Base-by-base conservation (phyloP, 2,113 vertebrate species). In the Hassar affinis region DNA sequence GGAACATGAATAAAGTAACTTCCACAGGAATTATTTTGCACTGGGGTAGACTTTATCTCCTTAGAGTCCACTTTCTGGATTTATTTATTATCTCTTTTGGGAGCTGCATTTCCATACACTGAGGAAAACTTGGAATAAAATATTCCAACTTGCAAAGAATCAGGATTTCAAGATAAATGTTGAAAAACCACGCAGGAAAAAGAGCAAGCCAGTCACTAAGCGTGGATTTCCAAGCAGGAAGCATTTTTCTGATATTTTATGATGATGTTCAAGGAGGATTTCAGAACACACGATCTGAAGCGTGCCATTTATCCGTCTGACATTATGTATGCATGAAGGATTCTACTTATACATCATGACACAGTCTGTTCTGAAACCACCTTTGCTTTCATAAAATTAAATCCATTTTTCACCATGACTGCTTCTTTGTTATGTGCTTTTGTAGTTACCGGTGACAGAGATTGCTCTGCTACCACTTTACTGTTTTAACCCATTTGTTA, bases 51-150 rank as follows among this genome's bases (percentile, higher is more conserved):
- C 57, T 45, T 89, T 78, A 52, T 42, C 83, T 59, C 72, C 64
- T 85, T 80, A 59, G 52, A 49, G 66, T 54, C 35, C 51, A 66
- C 75, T 80, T 78, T 84, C 47, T 56, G 62, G 61, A 87, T 81
- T 54, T 42, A 45, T 83, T 88, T 85, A 71, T 84, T 90, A 91
- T 91, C 87, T 90, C 62, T 62, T 80, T 49, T 83, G 17, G 54
- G 59, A 77, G 62, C 49, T 35, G 57, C 76, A 87, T 80, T 79
- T 56, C 27, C 30, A 57, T 64, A 57, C 47, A 68, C 61, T 42
- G 71, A 71, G 81, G 49, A 61, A 38, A 83, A 61, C 72, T 75
- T 64, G 33, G 30, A 8, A 38, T 17, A 30, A 62, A 62, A 17
- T 11, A 0, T n/a, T n/a, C 25, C 11, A n/a, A 27, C 57, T 59